Percentiles rank a stretch among this genome's conserved stretches.
These are phyloP conservation scores for Indri indri DNA, from an alignment of 2,113 vertebrate species.

Conservation along the genomic window DNA sequence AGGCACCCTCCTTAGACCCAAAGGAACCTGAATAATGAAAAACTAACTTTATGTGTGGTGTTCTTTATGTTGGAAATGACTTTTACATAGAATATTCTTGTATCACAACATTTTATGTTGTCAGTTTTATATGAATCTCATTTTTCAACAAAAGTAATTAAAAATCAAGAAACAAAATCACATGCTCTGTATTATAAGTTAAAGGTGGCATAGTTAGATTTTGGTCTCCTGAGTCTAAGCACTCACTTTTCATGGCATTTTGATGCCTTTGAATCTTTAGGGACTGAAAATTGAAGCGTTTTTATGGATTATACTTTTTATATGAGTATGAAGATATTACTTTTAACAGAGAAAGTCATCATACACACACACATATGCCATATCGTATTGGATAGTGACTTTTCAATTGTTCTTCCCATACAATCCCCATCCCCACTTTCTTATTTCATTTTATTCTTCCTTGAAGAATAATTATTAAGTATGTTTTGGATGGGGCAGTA, in stretches of 20 bases:
- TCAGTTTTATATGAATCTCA: background rate
- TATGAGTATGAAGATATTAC: background rate
- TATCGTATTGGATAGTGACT: accelerated
- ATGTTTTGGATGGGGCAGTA: background rate
- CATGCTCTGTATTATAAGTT: background rate
- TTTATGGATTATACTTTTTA: background rate
- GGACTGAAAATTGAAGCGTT: background rate
- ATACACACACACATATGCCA: background rate
- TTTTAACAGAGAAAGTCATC: background rate
- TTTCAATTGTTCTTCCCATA: background rate
- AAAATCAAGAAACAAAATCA: background rate
- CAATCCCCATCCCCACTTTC: background rate
- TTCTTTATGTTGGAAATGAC: background rate
- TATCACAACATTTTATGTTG: background rate
- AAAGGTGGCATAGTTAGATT: accelerated
- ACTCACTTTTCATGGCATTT: background rate
- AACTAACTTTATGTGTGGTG: background rate
- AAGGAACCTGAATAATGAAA: background rate
- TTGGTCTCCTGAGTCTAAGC: accelerated
- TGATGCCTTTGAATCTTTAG: background rate
- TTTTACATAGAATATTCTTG: background rate
- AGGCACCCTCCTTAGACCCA: background rate
- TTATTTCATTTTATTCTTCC: background rate
- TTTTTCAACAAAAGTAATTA: background rate
- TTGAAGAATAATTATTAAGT: background rate